These are phyloP conservation scores for Epinotia ramella DNA, from an alignment of 2,888 invertebrate species.

Conservation along the genomic window DNA sequence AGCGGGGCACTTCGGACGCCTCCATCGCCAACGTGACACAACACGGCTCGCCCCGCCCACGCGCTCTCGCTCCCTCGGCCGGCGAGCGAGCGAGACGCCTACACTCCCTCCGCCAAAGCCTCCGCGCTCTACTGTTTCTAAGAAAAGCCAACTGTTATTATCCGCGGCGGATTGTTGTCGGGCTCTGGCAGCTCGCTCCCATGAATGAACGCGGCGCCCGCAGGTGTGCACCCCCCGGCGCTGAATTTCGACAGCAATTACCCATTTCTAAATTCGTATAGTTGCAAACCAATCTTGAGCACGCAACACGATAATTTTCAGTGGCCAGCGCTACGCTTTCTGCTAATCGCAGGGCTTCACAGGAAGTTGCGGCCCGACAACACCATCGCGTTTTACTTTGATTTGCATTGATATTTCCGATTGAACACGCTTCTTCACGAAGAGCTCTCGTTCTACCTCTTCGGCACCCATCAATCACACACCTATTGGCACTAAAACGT, in stretches of 20 bases:
- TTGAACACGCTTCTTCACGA: slow-evolving; percentile 46
- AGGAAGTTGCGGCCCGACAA: slow-evolving; percentile 74
- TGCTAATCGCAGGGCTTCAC: slow-evolving; percentile 67
- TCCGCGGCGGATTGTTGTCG: slow-evolving; percentile 78
- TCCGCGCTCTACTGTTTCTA: slow-evolving; percentile 76
- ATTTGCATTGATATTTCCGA: slow-evolving; percentile 55
- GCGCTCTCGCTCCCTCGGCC: slow-evolving; percentile 70
- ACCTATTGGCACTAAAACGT: slow-evolving; percentile 74
- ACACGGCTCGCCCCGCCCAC: slow-evolving; percentile 77
- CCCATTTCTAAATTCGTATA: slow-evolving; percentile 71
- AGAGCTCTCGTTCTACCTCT: slow-evolving; percentile 59
- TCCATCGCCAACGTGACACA: slow-evolving; percentile 75
- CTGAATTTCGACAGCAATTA: slow-evolving; percentile 74
- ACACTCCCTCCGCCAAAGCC: slow-evolving; percentile 77
- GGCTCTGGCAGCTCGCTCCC: slow-evolving; percentile 71
- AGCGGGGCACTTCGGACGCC: slow-evolving; percentile 61
- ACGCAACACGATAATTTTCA: slow-evolving; percentile 79
- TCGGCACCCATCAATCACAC: slow-evolving; percentile 71
- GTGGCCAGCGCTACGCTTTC: slow-evolving; percentile 72
- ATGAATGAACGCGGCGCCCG: slow-evolving; percentile 80
- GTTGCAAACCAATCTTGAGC: slow-evolving; percentile 75
- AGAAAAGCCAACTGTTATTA: slow-evolving; percentile 84
- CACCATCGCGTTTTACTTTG: slow-evolving; percentile 66
- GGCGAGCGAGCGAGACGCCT: slow-evolving; percentile 67
- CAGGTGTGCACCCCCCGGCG: slow-evolving; percentile 79